A percentile compares a stretch with the other conserved stretches of the same genome.
These are phyloP conservation scores for Andrena cerasifolii DNA, from an alignment of 1,140 invertebrate genomes.

Conservation along the genomic window DNA sequence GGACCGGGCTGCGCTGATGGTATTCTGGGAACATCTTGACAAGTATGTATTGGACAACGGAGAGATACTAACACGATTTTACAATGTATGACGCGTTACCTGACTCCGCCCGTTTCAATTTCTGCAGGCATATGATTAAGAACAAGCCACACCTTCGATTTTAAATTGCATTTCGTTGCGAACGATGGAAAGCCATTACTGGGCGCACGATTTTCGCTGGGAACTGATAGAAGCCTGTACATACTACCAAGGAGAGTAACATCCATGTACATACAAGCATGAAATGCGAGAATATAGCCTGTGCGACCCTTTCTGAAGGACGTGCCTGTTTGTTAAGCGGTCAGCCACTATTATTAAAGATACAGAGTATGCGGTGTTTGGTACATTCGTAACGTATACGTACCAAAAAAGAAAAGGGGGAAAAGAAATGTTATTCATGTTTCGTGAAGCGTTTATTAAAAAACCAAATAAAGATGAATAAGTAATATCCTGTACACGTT, in stretches of 20 bases:
- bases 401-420: constrained; percentile 9
- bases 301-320: not conserved
- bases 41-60: constrained; percentile 86
- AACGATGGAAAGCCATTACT: not conserved
- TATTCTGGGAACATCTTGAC: constrained; percentile 98
- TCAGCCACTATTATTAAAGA: not conserved
- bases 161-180: constrained; percentile 79
- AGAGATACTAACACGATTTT: not conserved
- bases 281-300: not conserved
- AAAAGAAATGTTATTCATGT: constrained; percentile 6
- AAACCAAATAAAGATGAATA: constrained; percentile 41
- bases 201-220: constrained; percentile 30
- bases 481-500: not conserved
- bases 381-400: constrained; percentile 19
- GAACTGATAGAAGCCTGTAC: constrained; percentile 26
- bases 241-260: constrained; percentile 43
- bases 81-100: not conserved
- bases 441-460: constrained; percentile 20
- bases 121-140: constrained; percentile 94
- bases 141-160: constrained; percentile 95
- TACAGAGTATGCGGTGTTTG: not conserved
- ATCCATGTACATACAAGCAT: constrained; percentile 40
- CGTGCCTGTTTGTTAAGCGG: constrained; percentile 49
- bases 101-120: constrained; percentile 79
- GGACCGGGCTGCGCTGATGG: constrained; percentile 96